These are phyloP conservation scores for Chalcosyrphus nemorum DNA, from an alignment of 2,888 invertebrate species.

Conservation along the genomic window DNA sequence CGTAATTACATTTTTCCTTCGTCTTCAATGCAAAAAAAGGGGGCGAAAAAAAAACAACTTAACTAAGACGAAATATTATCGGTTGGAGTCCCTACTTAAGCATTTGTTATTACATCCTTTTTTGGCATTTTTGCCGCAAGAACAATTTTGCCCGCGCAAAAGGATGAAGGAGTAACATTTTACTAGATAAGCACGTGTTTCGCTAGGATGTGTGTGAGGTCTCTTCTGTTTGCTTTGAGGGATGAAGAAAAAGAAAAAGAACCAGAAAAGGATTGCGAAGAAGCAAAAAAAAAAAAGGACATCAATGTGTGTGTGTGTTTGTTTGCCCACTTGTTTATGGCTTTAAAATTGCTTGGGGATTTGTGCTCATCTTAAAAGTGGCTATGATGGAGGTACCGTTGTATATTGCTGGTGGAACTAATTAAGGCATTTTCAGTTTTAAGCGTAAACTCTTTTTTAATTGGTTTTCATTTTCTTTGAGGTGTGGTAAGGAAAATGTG, in stretches of 20 bases:
- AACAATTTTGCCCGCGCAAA: conserved; percentile 56
- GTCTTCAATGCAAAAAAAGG: conserved; percentile 24
- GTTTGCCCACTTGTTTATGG: conserved; percentile 52
- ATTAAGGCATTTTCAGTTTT: conserved; percentile 64
- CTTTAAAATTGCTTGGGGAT: conserved; percentile 50
- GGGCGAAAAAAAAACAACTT: conserved; percentile 3
- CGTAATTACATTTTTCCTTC: conserved; percentile 66
- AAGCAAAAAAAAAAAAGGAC: conserved; percentile 8
- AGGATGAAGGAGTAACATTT: conserved; percentile 51
- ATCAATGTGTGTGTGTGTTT: conserved; percentile 46
- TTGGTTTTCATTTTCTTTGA: conserved; percentile 48
- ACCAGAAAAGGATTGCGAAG: neutral
- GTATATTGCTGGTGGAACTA: conserved; percentile 35
- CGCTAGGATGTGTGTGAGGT: conserved; percentile 58
- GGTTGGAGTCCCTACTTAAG: conserved; percentile 62
- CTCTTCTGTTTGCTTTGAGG: conserved; percentile 18
- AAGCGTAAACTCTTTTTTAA: conserved; percentile 63
- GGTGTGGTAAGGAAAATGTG: conserved; percentile 13
- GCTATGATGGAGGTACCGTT: neutral
- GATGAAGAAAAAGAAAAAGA: no score
- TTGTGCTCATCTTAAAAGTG: conserved; percentile 2
- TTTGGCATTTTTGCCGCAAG: conserved; percentile 64
- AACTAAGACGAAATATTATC: conserved; percentile 53
- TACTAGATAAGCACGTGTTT: conserved; percentile 65
- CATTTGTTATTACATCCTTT: conserved; percentile 68